These are phyloP conservation scores for Orthosia gracilis DNA, from an alignment of 2,888 invertebrate species.

Conservation along the genomic window DNA sequence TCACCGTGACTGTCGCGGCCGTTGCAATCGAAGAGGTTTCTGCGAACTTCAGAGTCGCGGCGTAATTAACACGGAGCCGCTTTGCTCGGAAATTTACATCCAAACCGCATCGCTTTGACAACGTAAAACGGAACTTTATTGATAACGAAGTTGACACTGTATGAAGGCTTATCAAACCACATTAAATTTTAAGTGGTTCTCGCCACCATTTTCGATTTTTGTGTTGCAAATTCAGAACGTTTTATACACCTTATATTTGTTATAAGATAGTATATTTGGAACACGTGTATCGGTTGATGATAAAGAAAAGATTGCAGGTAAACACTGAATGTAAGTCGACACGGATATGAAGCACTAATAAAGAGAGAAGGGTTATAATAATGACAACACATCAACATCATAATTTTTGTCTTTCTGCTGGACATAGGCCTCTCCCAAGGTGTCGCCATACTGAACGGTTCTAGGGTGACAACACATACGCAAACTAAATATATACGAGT, in stretches of 20 bases:
- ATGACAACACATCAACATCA: too few relatives aligned
- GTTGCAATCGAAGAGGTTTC: too few relatives aligned
- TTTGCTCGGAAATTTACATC: background rate
- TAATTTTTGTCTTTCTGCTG: too few relatives aligned
- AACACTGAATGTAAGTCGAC: background rate
- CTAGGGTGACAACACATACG: too few relatives aligned
- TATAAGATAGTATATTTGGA: conserved; percentile 9
- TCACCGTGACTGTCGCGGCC: too few relatives aligned
- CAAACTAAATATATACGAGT: too few relatives aligned
- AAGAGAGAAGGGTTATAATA: background rate
- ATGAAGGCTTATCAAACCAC: conserved; percentile 48
- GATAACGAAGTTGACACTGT: conserved; percentile 40
- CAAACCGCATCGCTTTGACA: conserved; percentile 17
- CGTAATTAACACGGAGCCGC: too few relatives aligned
- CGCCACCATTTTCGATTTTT: conserved; percentile 20
- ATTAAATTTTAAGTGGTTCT: conserved; percentile 56
- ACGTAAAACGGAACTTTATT: conserved; percentile 40
- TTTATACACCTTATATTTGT: conserved; percentile 15
- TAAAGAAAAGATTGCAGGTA: background rate
- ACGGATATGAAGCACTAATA: background rate
- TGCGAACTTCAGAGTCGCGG: too few relatives aligned
- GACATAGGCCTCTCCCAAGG: too few relatives aligned
- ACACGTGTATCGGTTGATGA: background rate
- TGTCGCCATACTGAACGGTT: too few relatives aligned
- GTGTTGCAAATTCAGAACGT: conserved; percentile 17